Evolutionary conservation across 2,113 vertebrate genomes (phyloP), one percentile per base, ranked within the genome.

Genomic region (Cervus canadensis): DNA sequence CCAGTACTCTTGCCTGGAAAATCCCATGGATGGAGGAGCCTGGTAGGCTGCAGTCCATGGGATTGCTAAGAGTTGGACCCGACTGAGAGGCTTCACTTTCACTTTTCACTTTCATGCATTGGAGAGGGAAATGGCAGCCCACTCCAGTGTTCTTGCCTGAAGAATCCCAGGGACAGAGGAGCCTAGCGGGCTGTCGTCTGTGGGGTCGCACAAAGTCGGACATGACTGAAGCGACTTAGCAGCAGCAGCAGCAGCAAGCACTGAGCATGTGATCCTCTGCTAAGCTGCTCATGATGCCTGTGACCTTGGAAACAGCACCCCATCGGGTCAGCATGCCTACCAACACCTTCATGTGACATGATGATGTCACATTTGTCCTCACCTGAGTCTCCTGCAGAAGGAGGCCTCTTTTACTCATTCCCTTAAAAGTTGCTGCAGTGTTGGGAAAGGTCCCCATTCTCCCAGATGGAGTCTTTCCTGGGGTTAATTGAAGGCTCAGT

Each of bases 21-120:
- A 71, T 23, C 64, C 64, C n/a, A 23, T 36, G 64, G n/a, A 71
- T 0, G 11, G n/a, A 71, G 64, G 5, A 36, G 64, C 64, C 64
- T 36, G 19, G n/a, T 36, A 23, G 19, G 17, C n/a, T 36, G 6
- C 19, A 71, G n/a, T 71, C 64, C 64, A 23, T 36, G n/a, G 64
- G 2, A 5, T 71, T 9, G 11, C 17, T 36, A 36, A 36, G 64
- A 36, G 64, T 71, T 0, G 0, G 64, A 23, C 19, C 21, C 0
- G 0, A n/a, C 62, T 64, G 62, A 64, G 30, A 0, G 19, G 36
- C n/a, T 71, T 71, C 64, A 71, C 64, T 67, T 36, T 67, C 17
- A 11, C 64, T 36, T 36, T 67, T 67, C 33, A 36, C 17, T 36
- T 71, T 71, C 17, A 11, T 33, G n/a, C n/a, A 6, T 12, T 71